Evolutionary conservation across 2,888 invertebrate species (phyloP), one percentile per base, ranked within the genome.

Genomic region (Gymnoscelis rufifasciata): DNA sequence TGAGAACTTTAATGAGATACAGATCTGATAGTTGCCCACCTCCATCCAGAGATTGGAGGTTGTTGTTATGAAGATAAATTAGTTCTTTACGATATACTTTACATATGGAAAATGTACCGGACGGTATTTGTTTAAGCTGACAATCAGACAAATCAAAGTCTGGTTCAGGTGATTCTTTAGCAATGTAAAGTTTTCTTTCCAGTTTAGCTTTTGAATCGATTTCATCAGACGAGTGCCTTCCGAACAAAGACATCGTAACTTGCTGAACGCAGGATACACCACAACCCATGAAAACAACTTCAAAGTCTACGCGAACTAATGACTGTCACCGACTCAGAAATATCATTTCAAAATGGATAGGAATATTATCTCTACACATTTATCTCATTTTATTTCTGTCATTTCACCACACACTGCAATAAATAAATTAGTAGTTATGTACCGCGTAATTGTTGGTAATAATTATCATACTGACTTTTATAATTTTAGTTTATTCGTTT

Each of bases 131-230:
- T 60, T 90, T 90, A 46, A 96, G 79, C 67, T 92, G 91, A 78
- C 96, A 96, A 56, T 93, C 93, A 3, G 95, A 93, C 51, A 96
- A 75, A 78, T 96, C 95, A 77, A 94, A 95, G 50, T 92, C 89
- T 43, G 93, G 92, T 73, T 95, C 95, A 23, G 95, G 96, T 56
- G 92, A 93, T 80, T 95, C 95, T 60, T 84, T 87, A 10, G 90
- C 90, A 49, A 89, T 65, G 54, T 88, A 89, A 41, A 89, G 57
- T 67, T 88, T 89, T 49, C 88, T 72, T 55, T 88, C 86, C 26
- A 88, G 55, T 55, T 64, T 74, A 31, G 79, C 73, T 53, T 76
- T 73, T 31, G 64, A 59, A 30, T 83, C 78, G 43, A 64, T 64
- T 19, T 74, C 66, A 52, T 57, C 64, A 44, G 60, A 64, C 43